Evolutionary conservation across 2,113 vertebrate species (phyloP).

Genomic region (Solenodon paradoxus): DNA sequence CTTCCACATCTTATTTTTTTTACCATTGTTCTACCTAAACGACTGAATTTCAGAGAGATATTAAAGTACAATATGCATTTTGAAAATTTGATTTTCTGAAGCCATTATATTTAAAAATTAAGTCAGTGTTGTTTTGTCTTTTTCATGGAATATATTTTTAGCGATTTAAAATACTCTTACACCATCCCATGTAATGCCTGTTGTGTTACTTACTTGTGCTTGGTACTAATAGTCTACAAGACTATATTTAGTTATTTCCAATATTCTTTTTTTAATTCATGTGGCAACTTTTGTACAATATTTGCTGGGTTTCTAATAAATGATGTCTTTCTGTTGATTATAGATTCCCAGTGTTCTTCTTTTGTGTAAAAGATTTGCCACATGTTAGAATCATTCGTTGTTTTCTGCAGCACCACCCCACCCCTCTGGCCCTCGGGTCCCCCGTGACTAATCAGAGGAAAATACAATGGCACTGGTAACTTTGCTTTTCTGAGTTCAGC

Average conservation of each 20-base stretch:
- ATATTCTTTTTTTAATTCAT: background rate
- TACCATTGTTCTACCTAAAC: background rate
- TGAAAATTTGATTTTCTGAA: background rate
- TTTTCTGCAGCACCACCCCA: no score
- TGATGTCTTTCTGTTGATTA: background rate
- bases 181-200: background rate
- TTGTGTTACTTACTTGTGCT: background rate
- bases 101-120: background rate
- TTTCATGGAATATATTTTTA: background rate
- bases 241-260: background rate
- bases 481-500: background rate
- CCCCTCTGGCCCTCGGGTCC: accelerated
- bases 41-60: background rate
- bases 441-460: background rate
- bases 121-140: background rate
- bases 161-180: background rate
- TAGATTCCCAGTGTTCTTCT: background rate
- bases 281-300: background rate
- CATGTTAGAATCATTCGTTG: background rate
- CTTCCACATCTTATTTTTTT: background rate
- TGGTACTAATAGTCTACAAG: background rate
- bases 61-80: background rate
- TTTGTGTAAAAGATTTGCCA: background rate
- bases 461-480: background rate
- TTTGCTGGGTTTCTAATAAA: background rate